These are phyloP conservation scores for Caenorhabditis tropicalis DNA, from an alignment of 1,140 invertebrate species.

Conservation along the genomic window DNA sequence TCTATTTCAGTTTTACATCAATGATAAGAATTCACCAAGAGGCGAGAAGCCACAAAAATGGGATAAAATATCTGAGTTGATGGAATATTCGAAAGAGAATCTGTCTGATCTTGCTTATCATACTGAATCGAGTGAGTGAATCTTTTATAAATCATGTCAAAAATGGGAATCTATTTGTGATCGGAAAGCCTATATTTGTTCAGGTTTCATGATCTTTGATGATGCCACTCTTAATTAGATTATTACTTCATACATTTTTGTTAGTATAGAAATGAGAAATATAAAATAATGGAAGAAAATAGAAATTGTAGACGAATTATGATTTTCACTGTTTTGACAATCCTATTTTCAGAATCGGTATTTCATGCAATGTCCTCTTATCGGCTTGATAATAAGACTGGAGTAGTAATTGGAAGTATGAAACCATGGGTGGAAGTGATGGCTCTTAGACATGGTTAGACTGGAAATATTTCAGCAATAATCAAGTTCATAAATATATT, in stretches of 20 bases:
- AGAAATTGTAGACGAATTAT: background rate
- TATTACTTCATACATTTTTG: no score
- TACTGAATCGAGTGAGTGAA: background rate
- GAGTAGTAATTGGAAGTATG: conserved; percentile 42
- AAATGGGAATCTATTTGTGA: background rate
- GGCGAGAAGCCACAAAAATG: background rate
- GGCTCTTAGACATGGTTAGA: conserved; percentile 13
- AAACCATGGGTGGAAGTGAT: conserved; percentile 42
- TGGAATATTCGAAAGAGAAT: background rate
- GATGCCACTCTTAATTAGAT: no score
- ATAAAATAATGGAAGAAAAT: background rate
- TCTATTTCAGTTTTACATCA: conserved; percentile 6
- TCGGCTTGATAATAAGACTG: background rate
- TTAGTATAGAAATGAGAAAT: no score
- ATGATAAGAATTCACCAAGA: background rate
- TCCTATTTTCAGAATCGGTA: background rate
- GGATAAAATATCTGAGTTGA: background rate
- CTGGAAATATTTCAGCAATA: no score
- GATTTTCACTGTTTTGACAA: no score
- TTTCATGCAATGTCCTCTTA: background rate
- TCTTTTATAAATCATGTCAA: no score
- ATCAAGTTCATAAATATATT: background rate
- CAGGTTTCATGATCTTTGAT: background rate
- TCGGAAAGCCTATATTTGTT: background rate
- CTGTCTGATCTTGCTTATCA: background rate